These are phyloP conservation scores for Homarus gammarus DNA, from an alignment of 2,888 invertebrate genomes.

Conservation along the genomic window DNA sequence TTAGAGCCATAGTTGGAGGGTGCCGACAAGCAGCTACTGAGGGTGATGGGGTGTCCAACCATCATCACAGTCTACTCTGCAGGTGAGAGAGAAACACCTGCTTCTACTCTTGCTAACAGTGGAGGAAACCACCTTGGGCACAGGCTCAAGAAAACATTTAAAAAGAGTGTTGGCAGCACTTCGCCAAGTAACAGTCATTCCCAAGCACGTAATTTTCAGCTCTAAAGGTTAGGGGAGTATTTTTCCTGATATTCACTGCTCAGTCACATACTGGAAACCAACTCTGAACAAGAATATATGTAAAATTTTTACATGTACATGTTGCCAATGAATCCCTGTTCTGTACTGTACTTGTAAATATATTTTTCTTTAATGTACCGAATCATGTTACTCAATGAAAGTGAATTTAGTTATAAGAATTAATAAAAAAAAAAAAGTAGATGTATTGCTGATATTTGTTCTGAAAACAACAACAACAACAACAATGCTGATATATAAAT, in stretches of 20 bases:
- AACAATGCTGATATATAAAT: too few species aligned
- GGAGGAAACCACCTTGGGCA: conserved; percentile 23
- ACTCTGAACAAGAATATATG: not conserved
- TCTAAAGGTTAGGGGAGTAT: conserved; percentile 47
- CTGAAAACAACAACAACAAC: too few species aligned
- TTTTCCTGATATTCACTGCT: conserved; percentile 20
- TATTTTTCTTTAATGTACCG: too few species aligned
- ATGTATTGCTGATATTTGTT: too few species aligned
- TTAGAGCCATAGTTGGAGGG: conserved; percentile 10
- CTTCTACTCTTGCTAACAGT: conserved; percentile 43
- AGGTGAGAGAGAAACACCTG: conserved; percentile 32
- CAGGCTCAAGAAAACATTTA: conserved; percentile 57
- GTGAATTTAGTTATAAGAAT: too few species aligned
- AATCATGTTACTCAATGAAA: too few species aligned
- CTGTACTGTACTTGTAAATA: too few species aligned
- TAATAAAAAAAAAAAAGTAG: too few species aligned
- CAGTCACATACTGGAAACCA: not conserved
- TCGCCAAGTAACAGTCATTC: conserved; percentile 48
- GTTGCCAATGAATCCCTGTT: too few species aligned
- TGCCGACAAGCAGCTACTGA: conserved; percentile 55
- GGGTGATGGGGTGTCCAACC: conserved; percentile 50
- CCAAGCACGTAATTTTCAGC: conserved; percentile 52
- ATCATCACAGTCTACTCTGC: conserved; percentile 54
- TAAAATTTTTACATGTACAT: not conserved
- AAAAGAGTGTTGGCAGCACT: conserved; percentile 38